These are phyloP conservation scores for Leptinotarsa juncta DNA, from an alignment of 2,888 invertebrate genomes.

Conservation along the genomic window DNA sequence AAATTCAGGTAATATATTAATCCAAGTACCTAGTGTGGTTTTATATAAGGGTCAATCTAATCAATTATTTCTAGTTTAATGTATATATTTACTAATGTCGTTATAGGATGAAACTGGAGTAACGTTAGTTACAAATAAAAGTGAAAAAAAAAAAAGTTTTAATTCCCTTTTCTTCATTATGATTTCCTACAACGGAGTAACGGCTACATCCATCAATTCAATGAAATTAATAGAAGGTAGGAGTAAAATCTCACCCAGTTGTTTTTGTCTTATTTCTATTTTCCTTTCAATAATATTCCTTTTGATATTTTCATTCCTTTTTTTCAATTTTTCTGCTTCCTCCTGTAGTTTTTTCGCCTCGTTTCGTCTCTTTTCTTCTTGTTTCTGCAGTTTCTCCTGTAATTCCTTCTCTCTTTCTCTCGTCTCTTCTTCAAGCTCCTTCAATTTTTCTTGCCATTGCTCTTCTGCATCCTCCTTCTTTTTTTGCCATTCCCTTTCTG, in stretches of 20 bases:
- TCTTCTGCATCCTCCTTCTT: background rate
- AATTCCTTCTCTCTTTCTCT: background rate
- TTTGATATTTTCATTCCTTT: background rate
- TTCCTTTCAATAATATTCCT: background rate
- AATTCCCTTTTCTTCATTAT: too few relatives aligned
- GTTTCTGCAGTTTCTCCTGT: background rate
- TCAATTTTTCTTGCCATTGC: background rate
- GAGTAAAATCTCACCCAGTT: background rate
- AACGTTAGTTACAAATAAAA: too few relatives aligned
- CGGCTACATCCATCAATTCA: too few relatives aligned
- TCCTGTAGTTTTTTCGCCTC: background rate
- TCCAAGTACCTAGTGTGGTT: too few relatives aligned
- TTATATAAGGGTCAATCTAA: too few relatives aligned
- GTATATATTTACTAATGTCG: too few relatives aligned
- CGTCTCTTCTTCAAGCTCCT: background rate
- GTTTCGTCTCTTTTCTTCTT: background rate
- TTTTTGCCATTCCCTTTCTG: background rate
- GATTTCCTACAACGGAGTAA: too few relatives aligned
- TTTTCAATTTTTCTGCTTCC: background rate
- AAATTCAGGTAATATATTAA: too few relatives aligned
- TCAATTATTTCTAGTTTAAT: too few relatives aligned
- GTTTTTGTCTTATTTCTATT: conserved; percentile 14
- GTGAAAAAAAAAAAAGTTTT: too few relatives aligned
- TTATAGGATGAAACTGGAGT: too few relatives aligned
- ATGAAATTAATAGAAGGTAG: too few relatives aligned